Base-by-base conservation (phyloP, 64 coral and sea anemone species). In the Exaiptasia diaphana region DNA sequence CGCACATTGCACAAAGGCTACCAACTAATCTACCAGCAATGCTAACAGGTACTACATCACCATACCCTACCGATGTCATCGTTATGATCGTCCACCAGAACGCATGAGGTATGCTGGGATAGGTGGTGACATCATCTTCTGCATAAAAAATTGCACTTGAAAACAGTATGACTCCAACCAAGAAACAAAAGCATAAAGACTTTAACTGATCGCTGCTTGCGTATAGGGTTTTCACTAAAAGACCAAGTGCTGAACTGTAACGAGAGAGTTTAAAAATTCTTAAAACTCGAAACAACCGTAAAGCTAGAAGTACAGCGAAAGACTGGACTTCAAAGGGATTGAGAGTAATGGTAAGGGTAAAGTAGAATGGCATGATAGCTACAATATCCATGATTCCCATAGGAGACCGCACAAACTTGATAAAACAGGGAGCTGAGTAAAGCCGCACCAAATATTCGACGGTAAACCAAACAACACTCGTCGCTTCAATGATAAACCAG, bases 21-120 rank as follows among this genome's bases (percentile, higher is more conserved):
- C 91, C 91, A 29, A 95, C 65, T 12, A 80, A 0, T 53, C 53
- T 95, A 11, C 91, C 91, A 30, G 64, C 12, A 17, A 83, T 40
- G 4, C 86, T 95, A 10, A 78, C 22, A 2, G 91, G 91, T 18
- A 41, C 73, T 50, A 85, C 57, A 26, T 95, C 91, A 14, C 91
- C 91, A 37, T 95, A 95, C 25, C 91, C 91, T 0, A 95, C 91
- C 10, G 91, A 87, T 37, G 91, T 95, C 91, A 95, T 95, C 37
- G 91, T 95, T n/a, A 95, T 36, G 12, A 95, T 64, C 4, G 85
- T 89, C 86, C 87, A 95, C 86, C 86, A 95, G 62, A 83, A 73
- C 31, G 91, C 74, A 21, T 70, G 76, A 30, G 82, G 75, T 45
- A 95, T 95, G 44, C 91, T 95, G 52, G 21, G 23, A 73, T 88